Evolutionary conservation across 2,888 invertebrate species (phyloP).

Genomic region (Meta bourneti): DNA sequence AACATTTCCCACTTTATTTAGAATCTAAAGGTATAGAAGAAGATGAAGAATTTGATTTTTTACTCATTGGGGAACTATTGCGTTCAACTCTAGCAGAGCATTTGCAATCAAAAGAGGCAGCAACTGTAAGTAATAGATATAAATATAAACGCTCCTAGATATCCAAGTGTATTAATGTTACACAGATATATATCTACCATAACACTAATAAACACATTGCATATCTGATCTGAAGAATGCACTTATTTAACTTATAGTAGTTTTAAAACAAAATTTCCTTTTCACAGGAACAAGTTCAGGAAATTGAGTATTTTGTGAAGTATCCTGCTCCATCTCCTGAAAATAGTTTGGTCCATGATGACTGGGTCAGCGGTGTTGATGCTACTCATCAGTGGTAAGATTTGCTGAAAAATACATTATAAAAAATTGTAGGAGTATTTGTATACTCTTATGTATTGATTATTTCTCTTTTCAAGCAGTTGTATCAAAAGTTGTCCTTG

Average conservation of each 20-base stretch:
- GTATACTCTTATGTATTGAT: neutral
- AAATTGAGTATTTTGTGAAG: conserved; percentile 94
- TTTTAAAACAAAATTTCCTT: neutral
- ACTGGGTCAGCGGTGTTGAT: conserved; percentile 96
- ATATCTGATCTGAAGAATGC: neutral
- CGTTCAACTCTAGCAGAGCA: conserved; percentile 87
- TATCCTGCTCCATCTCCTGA: conserved; percentile 95
- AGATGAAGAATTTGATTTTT: conserved; percentile 90
- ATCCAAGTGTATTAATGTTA: neutral
- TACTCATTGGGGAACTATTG: conserved; percentile 91
- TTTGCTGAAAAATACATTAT: neutral
- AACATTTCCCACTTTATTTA: neutral
- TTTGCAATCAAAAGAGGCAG: conserved; percentile 87
- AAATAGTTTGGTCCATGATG: conserved; percentile 95
- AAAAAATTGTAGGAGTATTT: neutral
- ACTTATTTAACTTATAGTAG: neutral
- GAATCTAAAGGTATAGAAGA: conserved; percentile 28
- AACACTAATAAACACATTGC: neutral
- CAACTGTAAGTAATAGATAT: conserved; percentile 82
- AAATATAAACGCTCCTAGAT: neutral
- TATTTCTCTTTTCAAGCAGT: neutral
- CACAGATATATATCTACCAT: neutral
- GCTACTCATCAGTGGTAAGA: conserved; percentile 86
- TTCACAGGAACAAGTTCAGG: conserved; percentile 88
- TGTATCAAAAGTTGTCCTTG: neutral